Evolutionary conservation across 2,888 invertebrate species (phyloP), one percentile per base, ranked within the genome.

Genomic region (Coelinius sp.): DNA sequence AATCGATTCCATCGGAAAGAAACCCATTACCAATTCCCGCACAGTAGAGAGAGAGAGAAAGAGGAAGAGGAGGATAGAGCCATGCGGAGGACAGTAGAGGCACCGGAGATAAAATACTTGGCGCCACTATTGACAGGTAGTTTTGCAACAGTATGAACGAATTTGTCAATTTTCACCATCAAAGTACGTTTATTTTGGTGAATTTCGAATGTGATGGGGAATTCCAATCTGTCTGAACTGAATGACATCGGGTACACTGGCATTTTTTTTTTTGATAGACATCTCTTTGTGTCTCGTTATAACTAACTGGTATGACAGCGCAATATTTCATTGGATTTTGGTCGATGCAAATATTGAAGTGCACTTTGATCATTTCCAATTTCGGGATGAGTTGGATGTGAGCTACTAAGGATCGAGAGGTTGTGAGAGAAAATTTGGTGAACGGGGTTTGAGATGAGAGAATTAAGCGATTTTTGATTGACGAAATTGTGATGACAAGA

Each of bases 151-250:
- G 62, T 35, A 59, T 59, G 22, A 38, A 62, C 38, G 63, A 41
- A 22, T 63, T 63, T 63, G 24, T 63, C 41, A 24, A 24, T 63
- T 41, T 63, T 41, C 38, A 22, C 35, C n/a, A 12, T 63, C 24
- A 63, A 41, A 41, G 41, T 3, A 1, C n/a, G n/a, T 59, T 59
- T 59, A 31, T 59, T 59, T 35, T 59, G n/a, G 10, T 25, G 14
- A 14, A 53, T 53, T 52, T 53, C 25, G 10, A 25, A 49, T 66
- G 5, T 17, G 25, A 31, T 44, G 17, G 59, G 10, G 53, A 56
- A 68, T 59, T 49, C 20, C 56, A 68, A 68, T 68, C 44, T 68
- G 56, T 25, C 17, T 24, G 20, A 25, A 59, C 46, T 68, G 56
- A 17, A 24, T 12, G 35, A 12, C 31, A 49, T 8, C 4, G 20